A percentile compares a stretch with the other conserved stretches of the same genome.
These are phyloP conservation scores for Chondrosia reniformis DNA, from an alignment of 37 sponge, comb jelly and placozoan genomes.

Conservation along the genomic window DNA sequence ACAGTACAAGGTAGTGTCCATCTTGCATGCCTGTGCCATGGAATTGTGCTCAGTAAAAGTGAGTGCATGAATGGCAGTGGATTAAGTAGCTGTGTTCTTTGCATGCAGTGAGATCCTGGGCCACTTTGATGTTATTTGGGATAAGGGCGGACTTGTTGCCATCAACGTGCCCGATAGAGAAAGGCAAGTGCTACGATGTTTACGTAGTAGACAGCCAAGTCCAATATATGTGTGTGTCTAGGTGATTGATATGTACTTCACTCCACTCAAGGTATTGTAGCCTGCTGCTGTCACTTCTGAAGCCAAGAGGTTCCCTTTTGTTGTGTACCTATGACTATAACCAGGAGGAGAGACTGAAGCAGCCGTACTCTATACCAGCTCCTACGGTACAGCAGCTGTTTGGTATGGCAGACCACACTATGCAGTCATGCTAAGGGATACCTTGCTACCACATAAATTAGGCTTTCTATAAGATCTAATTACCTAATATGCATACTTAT, in stretches of 20 bases:
- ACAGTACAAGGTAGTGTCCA: neutral
- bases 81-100: neutral
- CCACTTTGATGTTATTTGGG: constrained; percentile 70
- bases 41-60: neutral
- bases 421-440: neutral
- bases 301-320: constrained; percentile 27
- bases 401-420: neutral
- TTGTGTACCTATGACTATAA: constrained; percentile 43
- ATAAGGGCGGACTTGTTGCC: constrained; percentile 47
- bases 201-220: too few species aligned
- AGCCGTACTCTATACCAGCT: constrained; percentile 34
- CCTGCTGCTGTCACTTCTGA: constrained; percentile 10
- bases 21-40: neutral
- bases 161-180: constrained; percentile 32
- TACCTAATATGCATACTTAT: too few species aligned
- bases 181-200: too few species aligned
- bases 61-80: neutral
- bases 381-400: constrained; percentile 18
- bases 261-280: constrained; percentile 31
- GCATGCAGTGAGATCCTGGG: constrained; percentile 15
- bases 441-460: neutral
- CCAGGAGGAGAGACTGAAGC: neutral
- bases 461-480: neutral
- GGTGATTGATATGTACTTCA: too few species aligned
- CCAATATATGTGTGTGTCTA: too few species aligned